Percentiles rank a stretch among this genome's conserved stretches.
Evolutionary conservation across 1,140 invertebrate genomes (phyloP).

Genomic region (Bombus confusus): DNA sequence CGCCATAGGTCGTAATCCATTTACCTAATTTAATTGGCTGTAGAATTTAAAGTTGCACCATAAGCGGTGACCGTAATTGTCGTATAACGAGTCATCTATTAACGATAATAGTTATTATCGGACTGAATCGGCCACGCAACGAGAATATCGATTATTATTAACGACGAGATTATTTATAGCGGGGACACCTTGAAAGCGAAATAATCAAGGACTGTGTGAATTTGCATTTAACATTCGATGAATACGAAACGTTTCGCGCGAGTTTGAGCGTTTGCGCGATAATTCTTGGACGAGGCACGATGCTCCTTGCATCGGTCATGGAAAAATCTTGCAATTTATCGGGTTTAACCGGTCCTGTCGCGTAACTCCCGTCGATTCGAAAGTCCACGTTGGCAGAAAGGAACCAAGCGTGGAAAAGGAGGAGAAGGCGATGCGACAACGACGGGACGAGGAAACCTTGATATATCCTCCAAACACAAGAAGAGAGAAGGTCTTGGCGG

Average conservation of each 20-base stretch:
- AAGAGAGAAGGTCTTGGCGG: conserved; percentile 67
- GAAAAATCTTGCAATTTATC: conserved; percentile 66
- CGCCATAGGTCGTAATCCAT: not conserved
- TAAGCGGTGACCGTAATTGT: conserved; percentile 7
- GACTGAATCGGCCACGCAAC: conserved; percentile 22
- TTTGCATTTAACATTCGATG: conserved; percentile 7
- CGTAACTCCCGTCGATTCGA: conserved; percentile 62
- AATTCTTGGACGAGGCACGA: not conserved
- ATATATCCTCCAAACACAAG: conserved; percentile 81
- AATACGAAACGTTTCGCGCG: not conserved
- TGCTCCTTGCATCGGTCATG: not conserved
- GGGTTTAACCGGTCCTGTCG: conserved; percentile 36
- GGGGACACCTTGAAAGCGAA: conserved; percentile 26
- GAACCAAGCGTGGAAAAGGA: conserved; percentile 55
- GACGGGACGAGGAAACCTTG: conserved; percentile 73
- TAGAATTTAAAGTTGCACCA: conserved; percentile 18
- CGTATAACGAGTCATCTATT: conserved; percentile 21
- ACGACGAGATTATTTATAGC: conserved; percentile 37
- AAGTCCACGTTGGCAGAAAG: conserved; percentile 59
- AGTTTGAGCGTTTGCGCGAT: not conserved
- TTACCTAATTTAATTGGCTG: not conserved
- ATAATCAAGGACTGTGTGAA: conserved; percentile 25
- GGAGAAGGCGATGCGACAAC: conserved; percentile 39
- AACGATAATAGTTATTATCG: conserved; percentile 40
- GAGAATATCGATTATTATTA: conserved; percentile 36